Base-by-base conservation (phyloP, 1,140 invertebrate genomes). In the Caenorhabditis tropicalis region DNA sequence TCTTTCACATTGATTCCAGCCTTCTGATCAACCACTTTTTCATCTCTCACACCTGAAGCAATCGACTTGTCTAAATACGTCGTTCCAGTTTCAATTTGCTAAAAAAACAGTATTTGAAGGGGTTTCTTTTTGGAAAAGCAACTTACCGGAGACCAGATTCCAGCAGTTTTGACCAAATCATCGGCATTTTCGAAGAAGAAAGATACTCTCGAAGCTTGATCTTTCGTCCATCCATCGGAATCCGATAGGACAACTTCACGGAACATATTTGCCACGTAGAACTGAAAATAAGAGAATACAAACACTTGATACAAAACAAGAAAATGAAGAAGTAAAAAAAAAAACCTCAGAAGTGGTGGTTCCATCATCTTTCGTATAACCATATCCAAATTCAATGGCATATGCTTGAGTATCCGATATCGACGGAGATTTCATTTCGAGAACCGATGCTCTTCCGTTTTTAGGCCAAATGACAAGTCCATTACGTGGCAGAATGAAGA, bases 381-480 rank as follows among this genome's bases (percentile, higher is more conserved):
- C 65, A 43, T 19, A 74, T 21, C 65, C 65, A 74, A 74, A 4
- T 31, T 74, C 65, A 43, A 74, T 74, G 10, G 36, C 65, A 43
- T 43, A 74, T 5, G 7, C 0, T 43, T 43, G 0, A 1, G 10
- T 3, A 31, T 74, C 65, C 7, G 2, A 10, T 10, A 16, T 36
- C 4, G 15, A 16, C 36, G 2, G 36, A 19, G 53, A 24, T 24
- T 46, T 74, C 65, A 74, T 6, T 43, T 74, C 65, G 12, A 74
- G 5, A 1, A 46, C 3, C 33, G 65, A 74, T 24, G 65, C 65
- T 43, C 65, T 33, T 46, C 65, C 65, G 7, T 9, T 74, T 10
- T 74, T 74, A 27, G 65, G 65, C 65, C 65, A 74, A 74, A 74
- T 43, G 36, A 74, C 65, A 74, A 74, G 19, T 3, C 65, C 65